These are phyloP conservation scores for Drosophila nigricruria DNA, from an alignment of 2,888 invertebrate genomes.

Conservation along the genomic window DNA sequence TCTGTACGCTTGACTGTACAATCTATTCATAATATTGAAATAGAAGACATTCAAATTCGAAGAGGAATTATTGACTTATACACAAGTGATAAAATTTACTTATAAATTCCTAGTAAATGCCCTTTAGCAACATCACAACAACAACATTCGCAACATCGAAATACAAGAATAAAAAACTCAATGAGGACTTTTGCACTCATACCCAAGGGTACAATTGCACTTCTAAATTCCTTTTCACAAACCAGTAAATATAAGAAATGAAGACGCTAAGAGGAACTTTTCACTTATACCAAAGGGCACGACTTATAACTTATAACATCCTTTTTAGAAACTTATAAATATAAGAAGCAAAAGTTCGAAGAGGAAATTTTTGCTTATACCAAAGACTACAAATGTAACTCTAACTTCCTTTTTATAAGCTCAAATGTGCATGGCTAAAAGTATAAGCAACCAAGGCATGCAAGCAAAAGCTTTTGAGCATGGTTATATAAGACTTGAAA, in stretches of 20 bases:
- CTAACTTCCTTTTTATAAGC: not conserved
- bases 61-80: not conserved
- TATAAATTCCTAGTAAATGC: not conserved
- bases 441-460: not conserved
- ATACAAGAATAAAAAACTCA: not conserved
- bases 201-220: not conserved
- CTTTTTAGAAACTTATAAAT: not conserved
- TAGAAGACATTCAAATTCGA: not conserved
- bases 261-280: not conserved
- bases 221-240: not conserved
- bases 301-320: not conserved
- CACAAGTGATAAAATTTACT: not conserved
- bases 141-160: too few relatives aligned
- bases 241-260: not conserved
- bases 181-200: not conserved
- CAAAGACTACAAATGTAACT: not conserved
- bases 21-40: not conserved
- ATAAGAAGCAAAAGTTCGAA: not conserved
- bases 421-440: not conserved
- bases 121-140: too few relatives aligned
- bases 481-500: not conserved
- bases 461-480: not conserved
- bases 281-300: slow-evolving; percentile 4
- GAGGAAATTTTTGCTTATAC: slow-evolving; percentile 1
- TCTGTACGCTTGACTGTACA: not conserved